Percentiles rank a stretch among this genome's conserved stretches.
Evolutionary conservation across 2,113 vertebrate genomes (phyloP).

Genomic region (Paratilapia polleni): DNA sequence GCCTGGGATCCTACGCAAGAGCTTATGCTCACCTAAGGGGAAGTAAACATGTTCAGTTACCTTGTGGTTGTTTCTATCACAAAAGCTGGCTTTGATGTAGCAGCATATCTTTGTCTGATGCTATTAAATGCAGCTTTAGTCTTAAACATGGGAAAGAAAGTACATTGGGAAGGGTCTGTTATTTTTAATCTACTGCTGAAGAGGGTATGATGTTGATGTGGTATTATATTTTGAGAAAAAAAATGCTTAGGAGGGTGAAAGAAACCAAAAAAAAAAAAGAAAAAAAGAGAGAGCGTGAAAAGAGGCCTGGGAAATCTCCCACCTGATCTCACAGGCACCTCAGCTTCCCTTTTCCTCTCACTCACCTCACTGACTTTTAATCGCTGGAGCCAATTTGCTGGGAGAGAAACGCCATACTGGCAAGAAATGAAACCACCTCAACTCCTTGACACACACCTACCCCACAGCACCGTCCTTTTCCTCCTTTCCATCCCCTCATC

Average conservation of each 20-base stretch:
- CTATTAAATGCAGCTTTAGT: constrained; percentile 10
- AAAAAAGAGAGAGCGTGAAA: neutral
- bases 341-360: constrained; percentile 44
- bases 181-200: constrained; percentile 28
- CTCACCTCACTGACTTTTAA: constrained; percentile 71
- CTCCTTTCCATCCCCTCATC: constrained; percentile 23
- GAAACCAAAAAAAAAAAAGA: neutral
- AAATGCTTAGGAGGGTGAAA: constrained; percentile 17
- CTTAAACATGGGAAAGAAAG: constrained; percentile 2
- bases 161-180: constrained; percentile 25
- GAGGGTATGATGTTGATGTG: constrained; percentile 25
- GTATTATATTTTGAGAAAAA: constrained; percentile 21
- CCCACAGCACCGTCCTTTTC: constrained; percentile 29
- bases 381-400: constrained; percentile 68
- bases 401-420: constrained; percentile 49
- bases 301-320: constrained; percentile 54
- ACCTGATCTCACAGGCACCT: constrained; percentile 35
- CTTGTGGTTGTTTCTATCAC: neutral
- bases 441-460: constrained; percentile 38
- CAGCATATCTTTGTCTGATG: neutral
- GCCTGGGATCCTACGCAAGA: neutral
- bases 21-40: neutral
- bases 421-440: constrained; percentile 69
- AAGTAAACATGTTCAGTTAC: neutral
- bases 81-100: neutral